Evolutionary conservation across 2,888 invertebrate species (phyloP).

Genomic region (Opisthograptis luteolata): DNA sequence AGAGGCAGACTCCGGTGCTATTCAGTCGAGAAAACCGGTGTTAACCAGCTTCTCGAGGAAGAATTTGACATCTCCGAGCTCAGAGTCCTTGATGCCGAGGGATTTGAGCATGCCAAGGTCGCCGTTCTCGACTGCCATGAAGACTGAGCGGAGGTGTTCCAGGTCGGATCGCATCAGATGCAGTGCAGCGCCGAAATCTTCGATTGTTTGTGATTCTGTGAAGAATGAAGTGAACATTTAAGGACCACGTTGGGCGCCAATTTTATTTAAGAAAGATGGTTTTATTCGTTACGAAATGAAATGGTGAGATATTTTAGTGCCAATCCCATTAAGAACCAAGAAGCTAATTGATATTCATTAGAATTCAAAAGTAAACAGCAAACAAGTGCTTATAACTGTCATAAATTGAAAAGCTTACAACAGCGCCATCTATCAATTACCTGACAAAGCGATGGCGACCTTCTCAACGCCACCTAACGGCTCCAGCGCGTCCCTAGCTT

Average conservation of each 20-base stretch:
- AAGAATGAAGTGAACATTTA: constrained; percentile 25
- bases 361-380: neutral
- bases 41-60: constrained; percentile 97
- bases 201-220: constrained; percentile 96
- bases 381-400: too few species aligned
- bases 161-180: constrained; percentile 94
- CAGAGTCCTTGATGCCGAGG: constrained; percentile 97
- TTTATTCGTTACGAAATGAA: too few species aligned
- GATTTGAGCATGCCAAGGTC: constrained; percentile 97
- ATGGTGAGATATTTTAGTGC: too few species aligned
- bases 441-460: constrained; percentile 97
- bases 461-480: constrained; percentile 97
- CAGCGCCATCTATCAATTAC: constrained; percentile 72
- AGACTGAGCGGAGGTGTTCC: constrained; percentile 96
- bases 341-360: too few species aligned
- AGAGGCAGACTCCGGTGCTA: constrained; percentile 89
- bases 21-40: constrained; percentile 97
- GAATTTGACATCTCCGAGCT: constrained; percentile 97
- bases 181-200: constrained; percentile 95
- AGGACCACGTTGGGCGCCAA: constrained; percentile 35
- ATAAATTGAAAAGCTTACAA: too few species aligned
- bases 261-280: neutral
- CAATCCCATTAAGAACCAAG: too few species aligned
- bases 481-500: constrained; percentile 95
- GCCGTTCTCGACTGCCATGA: constrained; percentile 98